Evolutionary conservation across 2,797 vertebrate species (phyloP).

Genomic region (Miopithecus talapoin): DNA sequence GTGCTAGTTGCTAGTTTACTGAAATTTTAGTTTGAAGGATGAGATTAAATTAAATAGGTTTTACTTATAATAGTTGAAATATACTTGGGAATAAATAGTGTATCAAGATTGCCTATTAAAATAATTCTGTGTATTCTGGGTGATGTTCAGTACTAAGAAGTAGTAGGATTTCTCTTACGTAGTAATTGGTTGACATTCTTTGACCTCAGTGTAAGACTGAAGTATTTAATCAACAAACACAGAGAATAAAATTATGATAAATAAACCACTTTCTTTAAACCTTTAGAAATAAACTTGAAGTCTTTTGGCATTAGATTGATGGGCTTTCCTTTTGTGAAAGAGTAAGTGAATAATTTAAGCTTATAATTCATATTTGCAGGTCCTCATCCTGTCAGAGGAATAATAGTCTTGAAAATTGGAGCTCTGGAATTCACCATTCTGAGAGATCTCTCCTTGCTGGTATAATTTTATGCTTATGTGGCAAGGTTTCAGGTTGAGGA

Average conservation of each 20-base stretch:
- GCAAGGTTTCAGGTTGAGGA: not conserved
- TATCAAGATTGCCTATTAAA: conserved; percentile 82
- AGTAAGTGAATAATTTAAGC: conserved; percentile 84
- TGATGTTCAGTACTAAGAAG: conserved; percentile 80
- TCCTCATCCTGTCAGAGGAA: conserved; percentile 82
- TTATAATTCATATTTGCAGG: conserved; percentile 83
- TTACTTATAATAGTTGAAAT: conserved; percentile 73
- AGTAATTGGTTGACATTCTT: conserved; percentile 85
- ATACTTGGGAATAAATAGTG: conserved; percentile 77
- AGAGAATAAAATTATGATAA: conserved; percentile 84
- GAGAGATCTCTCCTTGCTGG: conserved; percentile 67
- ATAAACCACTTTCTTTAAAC: conserved; percentile 83
- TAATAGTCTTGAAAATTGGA: conserved; percentile 80
- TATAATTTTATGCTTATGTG: conserved; percentile 35
- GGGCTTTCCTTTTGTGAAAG: conserved; percentile 80
- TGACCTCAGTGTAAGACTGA: conserved; percentile 82
- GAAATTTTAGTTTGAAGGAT: conserved; percentile 12
- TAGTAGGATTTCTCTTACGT: conserved; percentile 75
- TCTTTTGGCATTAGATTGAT: conserved; percentile 83
- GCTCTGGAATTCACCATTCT: conserved; percentile 70
- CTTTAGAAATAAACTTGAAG: conserved; percentile 82
- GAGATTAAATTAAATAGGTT: not conserved
- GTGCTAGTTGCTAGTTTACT: not conserved
- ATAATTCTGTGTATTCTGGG: conserved; percentile 80
- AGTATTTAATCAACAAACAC: conserved; percentile 84